These are phyloP conservation scores for Notoglanidium macrostoma DNA, from an alignment of 2,797 vertebrate genomes.

Conservation along the genomic window DNA sequence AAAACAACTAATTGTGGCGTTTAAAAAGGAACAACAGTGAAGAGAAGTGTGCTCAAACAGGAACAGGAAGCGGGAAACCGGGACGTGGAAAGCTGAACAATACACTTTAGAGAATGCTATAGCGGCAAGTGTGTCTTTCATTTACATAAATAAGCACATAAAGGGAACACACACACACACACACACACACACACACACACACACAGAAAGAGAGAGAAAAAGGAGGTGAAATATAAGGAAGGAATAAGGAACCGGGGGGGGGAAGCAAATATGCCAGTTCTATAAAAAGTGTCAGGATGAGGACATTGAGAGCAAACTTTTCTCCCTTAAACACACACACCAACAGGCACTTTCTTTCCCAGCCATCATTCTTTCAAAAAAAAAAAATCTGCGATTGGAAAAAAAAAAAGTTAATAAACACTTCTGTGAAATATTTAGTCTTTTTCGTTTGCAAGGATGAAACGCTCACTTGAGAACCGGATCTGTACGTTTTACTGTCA, in stretches of 20 bases:
- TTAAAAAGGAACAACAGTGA: background rate
- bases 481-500: conserved; percentile 9
- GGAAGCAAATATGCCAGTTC: conserved; percentile 16
- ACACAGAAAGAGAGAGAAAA: background rate
- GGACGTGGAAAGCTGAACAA: conserved; percentile 43
- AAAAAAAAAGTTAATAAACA: background rate
- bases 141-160: conserved; percentile 13
- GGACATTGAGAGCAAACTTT: background rate
- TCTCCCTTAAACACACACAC: background rate
- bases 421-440: background rate
- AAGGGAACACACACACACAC: background rate
- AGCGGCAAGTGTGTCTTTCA: background rate
- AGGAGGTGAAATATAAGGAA: background rate
- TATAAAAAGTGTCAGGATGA: conserved; percentile 1
- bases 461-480: background rate
- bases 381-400: background rate
- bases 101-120: conserved; percentile 33
- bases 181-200: background rate
- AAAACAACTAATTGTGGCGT: background rate
- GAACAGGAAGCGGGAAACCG: background rate
- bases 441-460: background rate
- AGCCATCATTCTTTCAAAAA: background rate
- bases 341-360: background rate
- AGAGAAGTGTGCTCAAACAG: background rate
- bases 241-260: background rate